These are phyloP conservation scores for Tachina lurida DNA, from an alignment of 2,888 invertebrate genomes.

Conservation along the genomic window DNA sequence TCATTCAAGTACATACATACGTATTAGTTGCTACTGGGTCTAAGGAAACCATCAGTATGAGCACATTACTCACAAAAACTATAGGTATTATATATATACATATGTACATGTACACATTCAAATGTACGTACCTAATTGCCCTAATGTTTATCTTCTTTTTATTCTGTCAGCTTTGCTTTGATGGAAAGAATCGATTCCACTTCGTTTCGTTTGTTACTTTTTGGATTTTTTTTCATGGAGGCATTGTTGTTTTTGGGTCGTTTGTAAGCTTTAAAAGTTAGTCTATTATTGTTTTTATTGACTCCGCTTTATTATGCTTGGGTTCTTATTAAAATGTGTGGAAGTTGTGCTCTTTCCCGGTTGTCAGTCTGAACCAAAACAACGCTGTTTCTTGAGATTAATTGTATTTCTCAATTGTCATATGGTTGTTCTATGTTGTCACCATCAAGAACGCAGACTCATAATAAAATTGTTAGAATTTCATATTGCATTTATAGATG, in stretches of 20 bases:
- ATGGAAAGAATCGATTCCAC: conserved; percentile 68
- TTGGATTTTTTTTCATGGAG: conserved; percentile 23
- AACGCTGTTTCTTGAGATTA: not conserved
- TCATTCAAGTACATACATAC: conserved; percentile 20
- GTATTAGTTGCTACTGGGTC: conserved; percentile 10
- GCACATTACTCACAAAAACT: conserved; percentile 46
- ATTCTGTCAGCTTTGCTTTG: conserved; percentile 21
- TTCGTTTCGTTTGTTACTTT: conserved; percentile 52
- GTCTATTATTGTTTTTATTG: conserved; percentile 11
- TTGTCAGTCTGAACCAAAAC: conserved; percentile 9
- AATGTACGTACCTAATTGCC: not conserved
- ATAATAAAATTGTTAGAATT: too few species aligned
- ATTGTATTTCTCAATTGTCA: not conserved
- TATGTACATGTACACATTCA: not conserved
- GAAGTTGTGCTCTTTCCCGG: conserved; percentile 16
- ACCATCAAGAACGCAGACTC: not conserved
- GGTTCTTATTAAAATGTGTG: conserved; percentile 30
- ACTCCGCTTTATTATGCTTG: conserved; percentile 22
- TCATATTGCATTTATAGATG: too few species aligned
- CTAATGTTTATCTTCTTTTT: conserved; percentile 30
- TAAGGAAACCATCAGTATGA: conserved; percentile 61
- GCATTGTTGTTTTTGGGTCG: conserved; percentile 42
- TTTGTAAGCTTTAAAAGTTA: not conserved
- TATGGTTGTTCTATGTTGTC: not conserved
- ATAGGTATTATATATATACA: not conserved